Conservation (phyloP, 2,888 invertebrate species). For the Ichneumoninae sp. region DNA sequence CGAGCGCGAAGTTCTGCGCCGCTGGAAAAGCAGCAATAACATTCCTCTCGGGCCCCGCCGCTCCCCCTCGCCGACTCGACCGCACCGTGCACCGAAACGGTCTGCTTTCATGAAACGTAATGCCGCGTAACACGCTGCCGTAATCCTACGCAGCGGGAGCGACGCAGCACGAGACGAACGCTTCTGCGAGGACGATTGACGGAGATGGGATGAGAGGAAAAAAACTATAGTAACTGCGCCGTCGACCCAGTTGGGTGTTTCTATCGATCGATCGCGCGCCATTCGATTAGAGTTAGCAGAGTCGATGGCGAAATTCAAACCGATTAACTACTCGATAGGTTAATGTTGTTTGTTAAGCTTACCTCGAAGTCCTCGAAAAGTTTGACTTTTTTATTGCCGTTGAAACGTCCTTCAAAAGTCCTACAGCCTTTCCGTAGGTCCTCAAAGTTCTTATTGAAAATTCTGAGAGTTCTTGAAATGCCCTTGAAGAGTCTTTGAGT, state of each 20-base stretch:
- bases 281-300: background rate
- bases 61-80: conserved; percentile 4
- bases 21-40: conserved; percentile 45
- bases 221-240: conserved; percentile 24
- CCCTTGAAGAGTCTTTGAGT: no score
- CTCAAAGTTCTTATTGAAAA: no score
- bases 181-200: conserved; percentile 1
- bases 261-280: conserved; percentile 28
- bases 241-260: conserved; percentile 44
- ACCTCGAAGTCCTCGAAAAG: background rate
- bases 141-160: conserved; percentile 50
- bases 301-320: conserved; percentile 22
- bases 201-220: conserved; percentile 1
- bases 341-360: background rate
- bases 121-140: conserved; percentile 57
- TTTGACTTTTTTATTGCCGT: background rate
- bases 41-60: conserved; percentile 34
- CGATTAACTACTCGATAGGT: conserved; percentile 11
- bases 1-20: conserved; percentile 41
- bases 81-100: conserved; percentile 41
- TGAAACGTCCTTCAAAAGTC: no score
- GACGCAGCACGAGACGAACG: conserved; percentile 16
- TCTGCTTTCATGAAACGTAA: conserved; percentile 63
- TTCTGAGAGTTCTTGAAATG: no score
- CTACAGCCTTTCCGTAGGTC: no score